Base-by-base conservation (phyloP, 1,140 invertebrate species). In the Drosophila kanapiae region DNA sequence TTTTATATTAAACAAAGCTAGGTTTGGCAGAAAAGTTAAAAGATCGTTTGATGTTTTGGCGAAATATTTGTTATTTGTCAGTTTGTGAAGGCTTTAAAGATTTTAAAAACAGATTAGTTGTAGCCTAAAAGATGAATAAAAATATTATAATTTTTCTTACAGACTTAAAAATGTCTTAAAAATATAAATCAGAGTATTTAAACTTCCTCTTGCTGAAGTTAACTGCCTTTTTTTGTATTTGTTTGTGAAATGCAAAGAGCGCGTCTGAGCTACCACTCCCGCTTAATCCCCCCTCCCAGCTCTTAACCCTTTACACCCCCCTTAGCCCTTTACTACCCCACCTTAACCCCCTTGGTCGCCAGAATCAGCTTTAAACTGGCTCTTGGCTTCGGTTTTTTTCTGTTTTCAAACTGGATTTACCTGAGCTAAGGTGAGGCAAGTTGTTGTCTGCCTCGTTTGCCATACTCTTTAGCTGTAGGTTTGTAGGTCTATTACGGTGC, bases 401-500 rank as follows among this genome's bases (percentile, higher is more conserved):
- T 23, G 64, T 78, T 78, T 70, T 45, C 56, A 78, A 78, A 78
- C 75, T 78, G 75, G 75, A 78, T 78, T 74, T 74, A 72, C 67
- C 70, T 74, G 70, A 37, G 70, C 43, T 47, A 72, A 72, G 69
- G 54, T 60, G 68, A 70, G 70, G 54, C 60, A 63, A 78, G 76
- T 72, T 71, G 76, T 64, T 71, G 65, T 59, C 75, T 47, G 59
- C 58, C 51, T 54, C 56, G 62, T 62, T 65, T 59, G 65, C 68
- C 60, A 61, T 70, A 56, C 40, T 63, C 65, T 70, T 64, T 78
- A 76, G 75, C 72, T 83, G 80, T 82, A 78, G 80, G 72, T 78
- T 78, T 85, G 63, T 85, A 82, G 80, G 80, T 82, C 80, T 82
- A 82, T 82, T 82, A 82, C 80, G 80, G 80, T 82, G 80, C 62